A percentile compares a stretch with the other conserved stretches of the same genome.
Conservation (phyloP, 1,140 invertebrate species). For the Anthonomus grandis region DNA sequence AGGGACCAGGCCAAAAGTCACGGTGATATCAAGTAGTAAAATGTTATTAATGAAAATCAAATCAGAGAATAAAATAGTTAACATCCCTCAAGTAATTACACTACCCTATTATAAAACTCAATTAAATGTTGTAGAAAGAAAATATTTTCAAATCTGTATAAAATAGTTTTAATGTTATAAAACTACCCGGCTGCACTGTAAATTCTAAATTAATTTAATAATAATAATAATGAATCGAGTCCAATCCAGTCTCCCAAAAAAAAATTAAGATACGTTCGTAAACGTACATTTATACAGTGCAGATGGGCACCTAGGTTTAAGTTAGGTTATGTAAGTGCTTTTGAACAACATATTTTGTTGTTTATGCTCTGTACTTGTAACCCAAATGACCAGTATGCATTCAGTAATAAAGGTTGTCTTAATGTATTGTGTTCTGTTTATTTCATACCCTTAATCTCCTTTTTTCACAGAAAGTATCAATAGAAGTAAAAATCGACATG, state of each 20-base stretch:
- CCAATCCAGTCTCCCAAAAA: conserved; percentile 41
- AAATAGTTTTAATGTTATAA: conserved; percentile 31
- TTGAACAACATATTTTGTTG: conserved; percentile 47
- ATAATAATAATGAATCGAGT: conserved; percentile 38
- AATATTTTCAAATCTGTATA: conserved; percentile 40
- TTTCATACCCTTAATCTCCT: conserved; percentile 1
- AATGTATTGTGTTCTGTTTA: conserved; percentile 40
- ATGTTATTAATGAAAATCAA: conserved; percentile 44
- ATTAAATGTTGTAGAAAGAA: conserved; percentile 46
- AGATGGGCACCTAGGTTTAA: conserved; percentile 42
- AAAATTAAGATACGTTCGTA: too few species aligned
- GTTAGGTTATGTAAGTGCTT: conserved; percentile 49
- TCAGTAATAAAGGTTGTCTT: conserved; percentile 53
- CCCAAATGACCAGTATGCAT: conserved; percentile 51
- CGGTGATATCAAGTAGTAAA: conserved; percentile 49
- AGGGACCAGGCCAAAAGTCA: conserved; percentile 50
- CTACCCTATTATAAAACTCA: conserved; percentile 34
- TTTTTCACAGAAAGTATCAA: too few species aligned
- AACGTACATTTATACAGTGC: conserved; percentile 36
- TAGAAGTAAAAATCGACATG: too few species aligned
- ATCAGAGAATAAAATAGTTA: conserved; percentile 36
- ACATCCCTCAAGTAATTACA: conserved; percentile 30
- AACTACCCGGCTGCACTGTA: conserved; percentile 39
- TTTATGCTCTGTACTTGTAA: conserved; percentile 50
- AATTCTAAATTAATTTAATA: conserved; percentile 27